Evolutionary conservation across 2,888 invertebrate genomes (phyloP).

Genomic region (Acleris sparsana): DNA sequence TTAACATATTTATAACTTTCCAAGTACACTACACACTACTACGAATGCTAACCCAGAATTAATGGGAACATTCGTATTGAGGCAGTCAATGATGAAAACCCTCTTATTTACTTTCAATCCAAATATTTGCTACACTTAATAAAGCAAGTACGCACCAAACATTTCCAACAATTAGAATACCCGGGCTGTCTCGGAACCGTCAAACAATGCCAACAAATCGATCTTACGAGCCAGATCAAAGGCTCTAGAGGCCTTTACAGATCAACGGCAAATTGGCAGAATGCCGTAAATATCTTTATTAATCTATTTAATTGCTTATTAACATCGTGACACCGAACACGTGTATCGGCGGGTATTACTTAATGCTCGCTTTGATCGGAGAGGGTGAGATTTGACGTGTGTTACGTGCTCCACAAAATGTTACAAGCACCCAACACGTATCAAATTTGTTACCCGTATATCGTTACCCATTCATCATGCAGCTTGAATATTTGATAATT

Average conservation of each 20-base stretch:
- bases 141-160: constrained; percentile 49
- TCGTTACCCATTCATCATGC: constrained; percentile 40
- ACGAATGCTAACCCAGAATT: too few species aligned
- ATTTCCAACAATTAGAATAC: constrained; percentile 38
- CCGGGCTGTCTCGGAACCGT: constrained; percentile 59
- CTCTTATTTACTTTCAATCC: neutral
- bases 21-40: too few species aligned
- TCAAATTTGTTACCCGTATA: constrained; percentile 41
- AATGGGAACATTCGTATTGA: too few species aligned
- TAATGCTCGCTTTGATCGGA: constrained; percentile 67
- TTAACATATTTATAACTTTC: too few species aligned
- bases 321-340: constrained; percentile 64
- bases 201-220: constrained; percentile 72
- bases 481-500: too few species aligned
- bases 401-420: constrained; percentile 41
- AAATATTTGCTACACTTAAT: neutral
- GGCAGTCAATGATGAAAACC: neutral
- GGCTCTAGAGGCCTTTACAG: constrained; percentile 55
- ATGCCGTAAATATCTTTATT: constrained; percentile 75
- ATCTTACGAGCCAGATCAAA: constrained; percentile 67
- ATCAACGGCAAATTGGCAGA: constrained; percentile 71
- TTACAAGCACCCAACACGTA: constrained; percentile 37
- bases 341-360: constrained; percentile 69
- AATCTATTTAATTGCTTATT: constrained; percentile 82
- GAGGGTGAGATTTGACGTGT: constrained; percentile 42